Evolutionary conservation across 1,140 invertebrate species (phyloP).

Genomic region (Drosophila repletoides): DNA sequence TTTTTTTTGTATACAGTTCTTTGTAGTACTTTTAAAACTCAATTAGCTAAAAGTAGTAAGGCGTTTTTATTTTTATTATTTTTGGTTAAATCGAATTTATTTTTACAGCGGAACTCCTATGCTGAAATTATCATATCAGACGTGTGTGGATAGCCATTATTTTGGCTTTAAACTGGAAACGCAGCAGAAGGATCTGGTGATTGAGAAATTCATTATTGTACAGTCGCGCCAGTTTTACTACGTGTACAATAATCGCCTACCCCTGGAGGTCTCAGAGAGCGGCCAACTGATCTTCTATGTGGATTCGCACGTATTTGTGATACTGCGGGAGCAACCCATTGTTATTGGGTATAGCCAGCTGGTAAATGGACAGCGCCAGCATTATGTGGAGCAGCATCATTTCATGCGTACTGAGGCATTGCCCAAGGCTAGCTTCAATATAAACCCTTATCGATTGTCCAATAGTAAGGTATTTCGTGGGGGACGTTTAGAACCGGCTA

Average conservation of each 20-base stretch:
- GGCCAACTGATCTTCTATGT: constrained; percentile 63
- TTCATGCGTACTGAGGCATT: constrained; percentile 68
- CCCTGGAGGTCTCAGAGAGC: constrained; percentile 33
- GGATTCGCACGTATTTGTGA: constrained; percentile 73
- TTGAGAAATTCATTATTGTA: constrained; percentile 74
- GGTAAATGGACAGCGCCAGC: constrained; percentile 22
- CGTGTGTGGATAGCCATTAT: constrained; percentile 70
- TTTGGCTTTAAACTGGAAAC: constrained; percentile 74
- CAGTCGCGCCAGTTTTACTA: constrained; percentile 70
- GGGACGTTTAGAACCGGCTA: constrained; percentile 28
- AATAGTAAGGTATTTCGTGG: constrained; percentile 43
- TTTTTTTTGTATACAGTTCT: too few species aligned
- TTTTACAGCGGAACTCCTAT: constrained; percentile 42
- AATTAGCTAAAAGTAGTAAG: too few species aligned
- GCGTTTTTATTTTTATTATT: neutral
- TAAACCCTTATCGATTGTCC: constrained; percentile 63
- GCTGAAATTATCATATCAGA: constrained; percentile 59
- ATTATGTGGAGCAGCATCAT: constrained; percentile 73
- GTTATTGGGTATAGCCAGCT: constrained; percentile 50
- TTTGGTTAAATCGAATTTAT: neutral
- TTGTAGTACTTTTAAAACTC: too few species aligned
- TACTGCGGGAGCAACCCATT: constrained; percentile 67
- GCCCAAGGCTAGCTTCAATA: constrained; percentile 54
- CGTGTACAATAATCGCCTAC: constrained; percentile 58
- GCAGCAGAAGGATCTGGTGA: constrained; percentile 35